Evolutionary conservation across 2,113 vertebrate genomes (phyloP), one percentile per base, ranked within the genome.

Genomic region (Probosciger aterrimus): DNA sequence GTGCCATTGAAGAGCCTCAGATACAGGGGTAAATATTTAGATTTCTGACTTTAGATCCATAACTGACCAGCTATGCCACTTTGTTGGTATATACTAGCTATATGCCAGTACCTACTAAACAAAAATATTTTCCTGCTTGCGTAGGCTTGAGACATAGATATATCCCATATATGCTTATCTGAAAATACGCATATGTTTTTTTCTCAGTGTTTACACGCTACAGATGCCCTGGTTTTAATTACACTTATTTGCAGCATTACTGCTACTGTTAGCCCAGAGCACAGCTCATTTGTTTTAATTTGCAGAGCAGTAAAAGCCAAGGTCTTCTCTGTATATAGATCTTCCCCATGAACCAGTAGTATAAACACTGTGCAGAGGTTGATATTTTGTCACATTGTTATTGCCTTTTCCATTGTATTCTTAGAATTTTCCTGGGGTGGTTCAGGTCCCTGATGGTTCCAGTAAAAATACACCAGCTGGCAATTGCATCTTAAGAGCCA

Each of bases 281-380:
- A 2, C 73, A 73, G 52, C 59, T 89, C 13, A 14, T 92, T 85
- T 91, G n/a, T 95, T 94, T 91, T 69, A 69, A 71, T 92, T 92
- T 83, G 28, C 71, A 86, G 77, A 76, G 57, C 67, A 84, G 30
- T 65, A 60, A 50, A 87, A 52, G 22, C 62, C 44, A 57, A 59
- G 14, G 25, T 88, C 50, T 63, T 86, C 35, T 60, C 52, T 57
- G n/a, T 84, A 6, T n/a, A 3, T 19, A 4, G 52, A 55, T 75
- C 41, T 91, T 75, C 49, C 13, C 43, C 37, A 35, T 24, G 46
- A 76, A 82, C 52, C 44, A 53, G 24, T 11, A 68, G 50, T 20
- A 11, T 22, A 28, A 14, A 16, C 0, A 4, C 59, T 71, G 52
- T 57, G 41, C 62, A 55, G 70, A 39, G 14, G 31, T 67, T 44